These are phyloP conservation scores for Neotoxoptera formosana DNA, from an alignment of 1,140 invertebrate genomes.

Conservation along the genomic window DNA sequence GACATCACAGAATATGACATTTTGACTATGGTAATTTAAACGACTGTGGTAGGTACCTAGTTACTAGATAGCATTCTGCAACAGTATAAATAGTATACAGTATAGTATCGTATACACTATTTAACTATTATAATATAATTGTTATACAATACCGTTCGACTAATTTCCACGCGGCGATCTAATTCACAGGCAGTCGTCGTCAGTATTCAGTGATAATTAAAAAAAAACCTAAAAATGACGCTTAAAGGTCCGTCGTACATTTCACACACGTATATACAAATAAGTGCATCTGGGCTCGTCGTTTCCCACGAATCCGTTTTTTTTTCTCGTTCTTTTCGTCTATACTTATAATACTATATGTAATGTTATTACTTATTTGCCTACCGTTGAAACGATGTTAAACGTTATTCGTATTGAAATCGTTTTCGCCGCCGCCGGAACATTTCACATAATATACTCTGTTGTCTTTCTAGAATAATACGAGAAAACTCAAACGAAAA, in stretches of 20 bases:
- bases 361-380: neutral
- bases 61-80: neutral
- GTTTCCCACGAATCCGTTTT: neutral
- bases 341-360: too few relatives aligned
- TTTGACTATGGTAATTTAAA: neutral
- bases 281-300: neutral
- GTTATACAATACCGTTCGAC: neutral
- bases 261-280: neutral
- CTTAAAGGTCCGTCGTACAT: neutral
- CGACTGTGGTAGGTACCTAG: neutral
- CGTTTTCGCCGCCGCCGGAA: neutral
- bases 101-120: neutral
- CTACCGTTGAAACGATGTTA: neutral
- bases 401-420: conserved; percentile 11
- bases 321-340: neutral
- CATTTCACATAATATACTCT: neutral
- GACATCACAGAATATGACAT: neutral
- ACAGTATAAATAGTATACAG: neutral
- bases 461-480: neutral
- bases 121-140: neutral
- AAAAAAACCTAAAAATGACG: neutral
- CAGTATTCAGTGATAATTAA: neutral
- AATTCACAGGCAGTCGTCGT: neutral
- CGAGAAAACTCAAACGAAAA: neutral
- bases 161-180: neutral